phyloP scores from a whole-genome alignment of 2,888 invertebrate genomes.

The Odontothrips loti region DNA sequence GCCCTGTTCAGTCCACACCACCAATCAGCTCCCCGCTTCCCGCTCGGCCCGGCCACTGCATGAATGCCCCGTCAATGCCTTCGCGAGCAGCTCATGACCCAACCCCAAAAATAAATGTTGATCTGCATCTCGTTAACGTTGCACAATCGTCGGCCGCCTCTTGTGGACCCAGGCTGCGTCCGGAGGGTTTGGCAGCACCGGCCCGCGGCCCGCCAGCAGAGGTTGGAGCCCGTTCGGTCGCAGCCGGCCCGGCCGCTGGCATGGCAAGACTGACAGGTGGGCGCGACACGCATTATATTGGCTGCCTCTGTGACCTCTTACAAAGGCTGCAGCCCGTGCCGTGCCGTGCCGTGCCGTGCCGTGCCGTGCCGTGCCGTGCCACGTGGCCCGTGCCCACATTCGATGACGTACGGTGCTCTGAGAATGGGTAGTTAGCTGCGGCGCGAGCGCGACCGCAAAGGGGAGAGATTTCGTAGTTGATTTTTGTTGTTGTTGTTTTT shows the following conservation, averaged over 20 bases:
- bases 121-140: conserved; percentile 1
- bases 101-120: conserved; percentile 8
- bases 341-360: neutral
- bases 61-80: too few relatives aligned
- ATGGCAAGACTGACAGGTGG: neutral
- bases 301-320: too few relatives aligned
- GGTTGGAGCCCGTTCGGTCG: neutral
- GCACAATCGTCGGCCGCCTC: neutral
- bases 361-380: neutral
- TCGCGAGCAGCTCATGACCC: neutral
- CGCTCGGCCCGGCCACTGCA: too few relatives aligned
- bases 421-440: too few relatives aligned
- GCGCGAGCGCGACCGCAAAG: too few relatives aligned
- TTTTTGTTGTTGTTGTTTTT: too few relatives aligned
- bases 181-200: too few relatives aligned
- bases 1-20: too few relatives aligned
- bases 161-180: too few relatives aligned
- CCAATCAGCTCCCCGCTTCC: too few relatives aligned
- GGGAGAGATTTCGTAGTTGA: too few relatives aligned
- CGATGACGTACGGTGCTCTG: too few relatives aligned
- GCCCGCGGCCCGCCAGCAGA: neutral
- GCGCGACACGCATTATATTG: neutral
- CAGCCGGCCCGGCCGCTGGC: neutral
- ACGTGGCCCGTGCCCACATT: neutral
- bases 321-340: neutral